Percentiles rank a stretch among this genome's conserved stretches.
These are phyloP conservation scores for Aricia agestis DNA, from an alignment of 1,140 invertebrate species.

Conservation along the genomic window DNA sequence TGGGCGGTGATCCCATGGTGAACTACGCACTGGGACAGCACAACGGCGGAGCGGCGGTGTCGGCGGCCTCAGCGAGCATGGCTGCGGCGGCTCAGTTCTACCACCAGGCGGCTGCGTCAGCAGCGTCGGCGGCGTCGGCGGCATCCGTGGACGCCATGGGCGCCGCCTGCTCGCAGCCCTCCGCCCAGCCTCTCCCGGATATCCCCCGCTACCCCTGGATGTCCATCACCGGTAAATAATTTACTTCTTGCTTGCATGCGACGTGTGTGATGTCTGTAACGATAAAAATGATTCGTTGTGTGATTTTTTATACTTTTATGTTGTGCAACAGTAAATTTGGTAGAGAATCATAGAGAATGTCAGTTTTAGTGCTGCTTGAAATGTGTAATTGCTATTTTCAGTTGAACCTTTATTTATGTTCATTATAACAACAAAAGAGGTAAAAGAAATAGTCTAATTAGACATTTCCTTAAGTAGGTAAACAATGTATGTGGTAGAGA, in stretches of 20 bases:
- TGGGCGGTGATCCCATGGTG: conserved; percentile 85
- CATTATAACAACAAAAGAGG: too few species aligned
- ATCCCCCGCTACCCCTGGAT: conserved; percentile 97
- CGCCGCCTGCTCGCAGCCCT: conserved; percentile 77
- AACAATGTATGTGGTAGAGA: too few species aligned
- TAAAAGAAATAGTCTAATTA: too few species aligned
- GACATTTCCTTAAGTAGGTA: too few species aligned
- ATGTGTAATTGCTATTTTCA: too few species aligned
- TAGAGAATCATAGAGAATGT: neutral
- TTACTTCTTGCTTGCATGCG: conserved; percentile 51
- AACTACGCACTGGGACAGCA: conserved; percentile 87
- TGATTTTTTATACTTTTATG: neutral
- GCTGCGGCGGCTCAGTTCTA: conserved; percentile 91
- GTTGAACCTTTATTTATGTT: too few species aligned
- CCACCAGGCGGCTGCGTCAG: conserved; percentile 85
- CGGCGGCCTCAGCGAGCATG: conserved; percentile 84
- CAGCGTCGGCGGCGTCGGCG: conserved; percentile 76
- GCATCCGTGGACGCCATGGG: conserved; percentile 73
- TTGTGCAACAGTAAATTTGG: neutral
- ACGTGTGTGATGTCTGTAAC: conserved; percentile 23
- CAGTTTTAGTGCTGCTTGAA: conserved; percentile 14
- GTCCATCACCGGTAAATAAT: conserved; percentile 94
- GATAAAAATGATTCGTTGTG: neutral
- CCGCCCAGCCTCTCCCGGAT: conserved; percentile 86
- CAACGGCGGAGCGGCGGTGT: conserved; percentile 83